phyloP scores from a whole-genome alignment of 2,888 invertebrate genomes.

The Nephrotoma flavescens region DNA sequence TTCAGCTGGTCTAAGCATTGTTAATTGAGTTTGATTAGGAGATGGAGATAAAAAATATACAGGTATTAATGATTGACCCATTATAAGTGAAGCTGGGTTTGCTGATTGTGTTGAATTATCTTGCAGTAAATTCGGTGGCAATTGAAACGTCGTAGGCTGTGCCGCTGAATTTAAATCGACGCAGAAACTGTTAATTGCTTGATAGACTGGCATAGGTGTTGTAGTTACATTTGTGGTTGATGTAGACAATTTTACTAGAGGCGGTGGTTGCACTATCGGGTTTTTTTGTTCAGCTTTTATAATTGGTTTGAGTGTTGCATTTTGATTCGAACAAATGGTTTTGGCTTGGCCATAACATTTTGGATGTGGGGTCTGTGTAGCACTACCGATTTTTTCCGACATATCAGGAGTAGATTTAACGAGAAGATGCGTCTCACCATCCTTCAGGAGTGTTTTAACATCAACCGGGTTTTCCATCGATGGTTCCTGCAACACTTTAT shows the following conservation, averaged over 20 bases:
- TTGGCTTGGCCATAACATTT: too few relatives aligned
- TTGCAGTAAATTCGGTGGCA: conserved; percentile 27
- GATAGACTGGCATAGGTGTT: conserved; percentile 24
- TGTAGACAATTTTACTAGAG: conserved; percentile 6
- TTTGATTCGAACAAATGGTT: too few relatives aligned
- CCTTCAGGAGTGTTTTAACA: too few relatives aligned
- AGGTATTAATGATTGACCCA: not conserved
- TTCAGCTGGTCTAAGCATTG: not conserved
- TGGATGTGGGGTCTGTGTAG: too few relatives aligned
- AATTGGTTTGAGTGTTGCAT: too few relatives aligned
- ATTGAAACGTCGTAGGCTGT: conserved; percentile 29
- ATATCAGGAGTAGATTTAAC: too few relatives aligned
- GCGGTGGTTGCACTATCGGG: conserved; percentile 11
- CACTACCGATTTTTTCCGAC: too few relatives aligned
- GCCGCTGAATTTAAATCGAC: conserved; percentile 32
- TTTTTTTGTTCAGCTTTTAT: too few relatives aligned
- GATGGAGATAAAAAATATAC: not conserved
- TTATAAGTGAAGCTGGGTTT: conserved; percentile 11
- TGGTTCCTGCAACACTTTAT: too few relatives aligned
- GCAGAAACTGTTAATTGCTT: conserved; percentile 31
- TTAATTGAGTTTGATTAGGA: not conserved
- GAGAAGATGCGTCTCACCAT: too few relatives aligned
- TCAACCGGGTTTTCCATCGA: too few relatives aligned
- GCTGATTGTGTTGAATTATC: conserved; percentile 31
- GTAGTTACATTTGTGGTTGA: conserved; percentile 7